Evolutionary conservation across 2,797 vertebrate species (phyloP), one percentile per base, ranked within the genome.

Genomic region (Manis javanica): DNA sequence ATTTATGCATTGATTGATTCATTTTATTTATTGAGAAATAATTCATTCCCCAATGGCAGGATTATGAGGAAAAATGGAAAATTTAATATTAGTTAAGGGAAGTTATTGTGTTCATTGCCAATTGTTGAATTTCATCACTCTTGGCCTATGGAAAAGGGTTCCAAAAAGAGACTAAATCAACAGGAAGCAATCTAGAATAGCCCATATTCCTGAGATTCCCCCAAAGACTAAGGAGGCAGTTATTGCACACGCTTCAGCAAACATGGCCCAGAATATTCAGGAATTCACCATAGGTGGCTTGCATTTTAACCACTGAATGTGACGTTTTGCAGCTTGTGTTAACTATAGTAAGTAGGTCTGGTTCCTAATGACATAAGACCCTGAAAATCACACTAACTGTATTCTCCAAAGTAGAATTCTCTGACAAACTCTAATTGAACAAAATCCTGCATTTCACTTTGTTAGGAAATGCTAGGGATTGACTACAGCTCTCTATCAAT

Each of bases 321-420:
- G 16, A 74, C 77, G 9, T n/a, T 24, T 63, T 75, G 3, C 9
- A 77, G 14, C 19, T 82, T 74, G n/a, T 21, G 6, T 69, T 79
- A 83, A 88, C 9, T 77, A 55, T 11, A 69, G 90, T 34, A 85
- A 37, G 18, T 15, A 71, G 39, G 2, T 16, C 66, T 91, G n/a
- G 19, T 34, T 83, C 31, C 26, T 59, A 85, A 87, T 75, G 69
- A 87, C 7, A 69, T 9, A 86, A 51, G 59, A 59, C 16, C 6
- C 4, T 94, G n/a, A 92, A 85, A 93, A 90, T 75, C 85, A 29
- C 39, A 66, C 29, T 66, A 92, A 31, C 14, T 66, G 37, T 39
- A 16, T 90, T 96, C n/a, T 94, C 87, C 29, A 91, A 89, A 88
- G 23, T 8, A 86, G 63, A 72, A 42, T 91, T 97, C 96, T 24